A percentile compares a stretch with the other conserved stretches of the same genome.
Conservation (phyloP, 2,797 vertebrate genomes). For the Enoplosus armatus region DNA sequence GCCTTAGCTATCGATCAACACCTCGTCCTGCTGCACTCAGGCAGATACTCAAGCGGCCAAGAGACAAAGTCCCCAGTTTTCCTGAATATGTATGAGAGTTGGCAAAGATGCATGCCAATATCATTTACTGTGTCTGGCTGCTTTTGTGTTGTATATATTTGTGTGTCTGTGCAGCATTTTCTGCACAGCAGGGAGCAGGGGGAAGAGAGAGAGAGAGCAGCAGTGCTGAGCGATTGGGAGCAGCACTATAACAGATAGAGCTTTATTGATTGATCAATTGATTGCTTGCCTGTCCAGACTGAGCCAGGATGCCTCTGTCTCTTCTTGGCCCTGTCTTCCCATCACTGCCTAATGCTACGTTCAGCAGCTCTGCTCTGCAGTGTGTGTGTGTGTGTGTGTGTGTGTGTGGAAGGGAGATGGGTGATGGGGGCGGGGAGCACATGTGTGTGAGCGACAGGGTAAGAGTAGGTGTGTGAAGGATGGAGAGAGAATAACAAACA, state of each 20-base stretch:
- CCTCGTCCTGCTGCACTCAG: constrained; percentile 42
- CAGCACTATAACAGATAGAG: constrained; percentile 77
- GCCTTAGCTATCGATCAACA: constrained; percentile 69
- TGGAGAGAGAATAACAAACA: background rate
- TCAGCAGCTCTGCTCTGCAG: constrained; percentile 70
- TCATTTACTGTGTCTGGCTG: constrained; percentile 56
- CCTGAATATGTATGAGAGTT: constrained; percentile 62
- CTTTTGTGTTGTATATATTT: constrained; percentile 42
- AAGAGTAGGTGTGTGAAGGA: constrained; percentile 10
- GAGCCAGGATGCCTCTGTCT: constrained; percentile 67
- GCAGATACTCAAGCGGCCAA: constrained; percentile 41
- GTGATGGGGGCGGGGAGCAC: background rate
- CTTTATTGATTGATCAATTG: constrained; percentile 78
- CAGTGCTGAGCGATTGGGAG: constrained; percentile 58
- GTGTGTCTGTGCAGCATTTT: constrained; percentile 43
- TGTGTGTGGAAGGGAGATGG: background rate
- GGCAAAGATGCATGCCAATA: constrained; percentile 59
- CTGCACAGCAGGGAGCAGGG: constrained; percentile 34
- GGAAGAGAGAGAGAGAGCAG: background rate
- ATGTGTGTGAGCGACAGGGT: constrained; percentile 6
- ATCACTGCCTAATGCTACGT: constrained; percentile 67
- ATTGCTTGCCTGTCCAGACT: constrained; percentile 69
- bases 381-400: constrained; percentile 28
- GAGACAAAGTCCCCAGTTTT: constrained; percentile 36
- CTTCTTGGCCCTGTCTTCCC: constrained; percentile 68